These are phyloP conservation scores for Turdus rufiventris DNA, from an alignment of 2,113 vertebrate species.

Conservation along the genomic window DNA sequence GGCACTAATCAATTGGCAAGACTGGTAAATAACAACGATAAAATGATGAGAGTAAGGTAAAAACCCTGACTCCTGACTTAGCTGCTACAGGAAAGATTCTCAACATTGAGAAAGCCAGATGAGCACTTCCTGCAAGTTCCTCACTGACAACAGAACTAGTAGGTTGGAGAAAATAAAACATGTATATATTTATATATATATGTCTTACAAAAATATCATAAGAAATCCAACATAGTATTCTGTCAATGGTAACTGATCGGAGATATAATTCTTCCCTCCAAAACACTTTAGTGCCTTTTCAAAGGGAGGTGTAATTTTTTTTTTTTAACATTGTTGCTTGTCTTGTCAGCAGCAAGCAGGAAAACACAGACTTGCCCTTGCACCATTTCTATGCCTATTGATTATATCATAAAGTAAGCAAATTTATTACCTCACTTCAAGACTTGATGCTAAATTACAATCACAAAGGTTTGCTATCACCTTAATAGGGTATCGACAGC, in stretches of 20 bases:
- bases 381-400: background rate
- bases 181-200: no score
- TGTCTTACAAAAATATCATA: background rate
- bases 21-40: background rate
- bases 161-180: background rate
- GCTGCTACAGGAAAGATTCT: background rate
- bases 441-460: constrained; percentile 28
- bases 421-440: constrained; percentile 51
- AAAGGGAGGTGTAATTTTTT: background rate
- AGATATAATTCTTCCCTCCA: background rate
- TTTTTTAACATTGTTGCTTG: background rate
- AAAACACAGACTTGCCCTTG: background rate
- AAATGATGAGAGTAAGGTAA: background rate
- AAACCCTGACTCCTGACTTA: background rate
- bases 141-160: background rate
- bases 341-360: constrained; percentile 1
- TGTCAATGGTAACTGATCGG: background rate
- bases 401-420: constrained; percentile 65
- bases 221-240: background rate
- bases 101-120: background rate
- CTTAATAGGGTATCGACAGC: constrained; percentile 51
- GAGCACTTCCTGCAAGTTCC: background rate
- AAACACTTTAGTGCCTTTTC: background rate
- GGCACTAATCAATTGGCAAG: background rate
- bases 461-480: constrained; percentile 44